A percentile compares a stretch with the other conserved stretches of the same genome.
Evolutionary conservation across 2,888 invertebrate genomes (phyloP).

Genomic region (Tetrapedia diversipes): DNA sequence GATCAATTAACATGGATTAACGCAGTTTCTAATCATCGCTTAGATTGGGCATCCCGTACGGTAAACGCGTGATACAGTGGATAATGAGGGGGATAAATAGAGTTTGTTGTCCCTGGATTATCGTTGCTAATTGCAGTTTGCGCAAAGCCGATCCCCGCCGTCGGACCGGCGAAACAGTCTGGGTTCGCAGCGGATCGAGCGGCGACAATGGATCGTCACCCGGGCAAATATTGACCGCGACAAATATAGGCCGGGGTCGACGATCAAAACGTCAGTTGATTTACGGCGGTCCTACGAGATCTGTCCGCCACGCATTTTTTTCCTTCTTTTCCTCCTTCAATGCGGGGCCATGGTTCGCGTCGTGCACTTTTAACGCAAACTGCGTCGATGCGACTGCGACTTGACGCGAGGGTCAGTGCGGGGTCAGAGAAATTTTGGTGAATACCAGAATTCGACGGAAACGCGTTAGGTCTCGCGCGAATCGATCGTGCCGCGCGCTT

Average conservation of each 20-base stretch:
- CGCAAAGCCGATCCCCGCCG: background rate
- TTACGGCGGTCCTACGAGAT: slow-evolving; percentile 28
- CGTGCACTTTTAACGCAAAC: too few species aligned
- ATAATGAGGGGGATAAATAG: slow-evolving; percentile 62
- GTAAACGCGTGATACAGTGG: slow-evolving; percentile 65
- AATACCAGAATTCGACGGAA: too few species aligned
- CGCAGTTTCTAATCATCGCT: slow-evolving; percentile 62
- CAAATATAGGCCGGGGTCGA: slow-evolving; percentile 44
- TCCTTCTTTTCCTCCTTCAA: too few species aligned
- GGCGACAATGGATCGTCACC: slow-evolving; percentile 38
- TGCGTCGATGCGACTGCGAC: too few species aligned
- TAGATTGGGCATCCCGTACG: slow-evolving; percentile 53
- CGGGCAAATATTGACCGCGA: slow-evolving; percentile 52
- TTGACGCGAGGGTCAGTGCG: too few species aligned
- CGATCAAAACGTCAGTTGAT: slow-evolving; percentile 55
- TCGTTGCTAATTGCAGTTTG: slow-evolving; percentile 60
- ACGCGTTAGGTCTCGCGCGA: too few species aligned
- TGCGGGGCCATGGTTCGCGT: too few species aligned
- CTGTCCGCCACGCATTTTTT: background rate
- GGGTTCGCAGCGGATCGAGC: slow-evolving; percentile 27
- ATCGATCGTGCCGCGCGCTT: too few species aligned
- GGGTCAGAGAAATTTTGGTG: too few species aligned
- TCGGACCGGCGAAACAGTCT: slow-evolving; percentile 38
- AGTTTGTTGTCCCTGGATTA: slow-evolving; percentile 57
- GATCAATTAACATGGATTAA: slow-evolving; percentile 61